phyloP scores from a whole-genome alignment of 1,140 invertebrate species.

The Zaprionus lachaisei region DNA sequence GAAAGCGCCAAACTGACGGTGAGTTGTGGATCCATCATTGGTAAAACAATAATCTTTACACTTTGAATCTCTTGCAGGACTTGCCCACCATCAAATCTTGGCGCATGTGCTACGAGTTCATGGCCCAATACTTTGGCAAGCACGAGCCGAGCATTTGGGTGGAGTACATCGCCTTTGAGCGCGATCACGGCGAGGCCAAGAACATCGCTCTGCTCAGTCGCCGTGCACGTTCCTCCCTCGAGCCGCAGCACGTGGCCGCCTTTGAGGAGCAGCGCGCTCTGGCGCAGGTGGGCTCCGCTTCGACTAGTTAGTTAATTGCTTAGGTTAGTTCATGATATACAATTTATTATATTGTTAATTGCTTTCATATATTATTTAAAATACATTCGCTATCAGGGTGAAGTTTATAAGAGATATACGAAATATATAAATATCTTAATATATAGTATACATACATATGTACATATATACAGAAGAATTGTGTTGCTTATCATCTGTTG shows the following conservation, averaged over 20 bases:
- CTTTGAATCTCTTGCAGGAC: slow-evolving; percentile 29
- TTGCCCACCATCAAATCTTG: slow-evolving; percentile 50
- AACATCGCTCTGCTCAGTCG: slow-evolving; percentile 57
- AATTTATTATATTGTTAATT: neutral
- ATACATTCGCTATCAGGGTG: neutral
- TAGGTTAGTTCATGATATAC: slow-evolving; percentile 21
- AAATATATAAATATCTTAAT: neutral
- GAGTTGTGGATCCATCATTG: neutral
- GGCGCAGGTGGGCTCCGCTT: slow-evolving; percentile 53
- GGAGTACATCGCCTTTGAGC: slow-evolving; percentile 75
- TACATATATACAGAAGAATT: too few species aligned
- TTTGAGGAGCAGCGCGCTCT: slow-evolving; percentile 65
- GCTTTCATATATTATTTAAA: neutral
- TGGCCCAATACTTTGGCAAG: slow-evolving; percentile 71
- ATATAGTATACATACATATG: neutral
- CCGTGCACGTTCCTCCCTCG: slow-evolving; percentile 63
- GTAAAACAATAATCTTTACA: neutral
- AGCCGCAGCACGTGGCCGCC: slow-evolving; percentile 53
- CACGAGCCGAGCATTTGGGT: slow-evolving; percentile 69
- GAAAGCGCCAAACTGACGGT: slow-evolving; percentile 49
- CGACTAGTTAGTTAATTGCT: slow-evolving; percentile 32
- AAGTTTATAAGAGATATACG: neutral
- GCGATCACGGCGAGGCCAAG: slow-evolving; percentile 72
- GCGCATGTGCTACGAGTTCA: slow-evolving; percentile 75
- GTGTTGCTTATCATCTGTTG: too few species aligned